Conservation (phyloP, 2,113 vertebrate genomes). For the Cyphomyrus plagiostoma region DNA sequence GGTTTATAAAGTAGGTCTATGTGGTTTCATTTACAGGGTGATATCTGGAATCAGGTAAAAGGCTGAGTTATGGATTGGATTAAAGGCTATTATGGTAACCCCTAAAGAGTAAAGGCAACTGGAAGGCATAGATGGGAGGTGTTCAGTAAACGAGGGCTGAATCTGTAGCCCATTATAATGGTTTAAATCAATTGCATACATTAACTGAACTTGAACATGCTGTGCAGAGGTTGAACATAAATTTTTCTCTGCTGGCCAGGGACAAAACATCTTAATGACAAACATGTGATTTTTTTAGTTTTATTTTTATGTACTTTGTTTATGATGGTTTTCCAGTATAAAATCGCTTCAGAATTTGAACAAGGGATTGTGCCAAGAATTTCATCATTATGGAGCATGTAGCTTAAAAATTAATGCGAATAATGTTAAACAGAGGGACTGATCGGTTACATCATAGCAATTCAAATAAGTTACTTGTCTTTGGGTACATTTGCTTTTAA, state of each 20-base stretch:
- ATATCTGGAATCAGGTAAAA: not conserved
- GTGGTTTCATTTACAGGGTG: not conserved
- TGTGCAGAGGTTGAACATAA: not conserved
- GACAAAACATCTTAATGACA: not conserved
- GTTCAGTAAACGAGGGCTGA: not conserved
- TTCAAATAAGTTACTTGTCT: not conserved
- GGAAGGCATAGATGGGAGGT: not conserved
- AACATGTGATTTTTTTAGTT: not conserved
- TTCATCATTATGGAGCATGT: not conserved
- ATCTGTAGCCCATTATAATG: not conserved
- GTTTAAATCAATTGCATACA: not conserved
- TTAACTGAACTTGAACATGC: not conserved
- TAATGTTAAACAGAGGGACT: not conserved
- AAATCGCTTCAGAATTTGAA: not conserved
- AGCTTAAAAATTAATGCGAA: not conserved
- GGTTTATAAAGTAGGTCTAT: not conserved
- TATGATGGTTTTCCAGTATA: not conserved
- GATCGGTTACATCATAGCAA: not conserved
- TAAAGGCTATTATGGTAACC: not conserved
- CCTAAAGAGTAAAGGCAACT: not conserved
- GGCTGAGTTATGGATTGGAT: not conserved
- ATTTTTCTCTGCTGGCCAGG: not conserved
- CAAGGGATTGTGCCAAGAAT: not conserved
- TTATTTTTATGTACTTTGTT: not conserved
- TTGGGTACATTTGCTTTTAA: not conserved